These are phyloP conservation scores for Rhinichthys klamathensis DNA, from an alignment of 2,113 vertebrate genomes.

Conservation along the genomic window DNA sequence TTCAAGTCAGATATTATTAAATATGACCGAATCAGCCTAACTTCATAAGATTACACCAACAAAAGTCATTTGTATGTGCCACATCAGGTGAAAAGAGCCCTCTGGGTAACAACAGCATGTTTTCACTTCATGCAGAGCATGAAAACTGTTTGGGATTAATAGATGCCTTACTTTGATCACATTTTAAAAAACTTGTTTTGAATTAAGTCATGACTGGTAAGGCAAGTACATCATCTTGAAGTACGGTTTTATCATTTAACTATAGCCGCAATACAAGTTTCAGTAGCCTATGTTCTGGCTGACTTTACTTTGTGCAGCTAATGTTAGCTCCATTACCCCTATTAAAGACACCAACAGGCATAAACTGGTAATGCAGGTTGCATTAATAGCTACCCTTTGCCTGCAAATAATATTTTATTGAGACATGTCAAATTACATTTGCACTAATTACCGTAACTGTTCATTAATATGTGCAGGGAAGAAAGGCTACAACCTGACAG, in stretches of 20 bases:
- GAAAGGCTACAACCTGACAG: constrained; percentile 14
- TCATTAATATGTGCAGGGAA: constrained; percentile 11
- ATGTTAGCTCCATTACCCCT: constrained; percentile 5
- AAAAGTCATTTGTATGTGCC: neutral
- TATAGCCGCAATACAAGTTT: neutral
- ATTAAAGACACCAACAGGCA: constrained; percentile 22
- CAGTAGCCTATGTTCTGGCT: neutral
- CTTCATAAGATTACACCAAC: neutral
- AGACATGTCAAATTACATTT: constrained; percentile 32
- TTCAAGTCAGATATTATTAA: neutral
- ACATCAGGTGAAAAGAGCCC: neutral
- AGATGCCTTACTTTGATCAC: neutral
- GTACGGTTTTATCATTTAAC: neutral
- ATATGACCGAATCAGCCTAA: neutral
- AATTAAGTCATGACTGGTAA: neutral
- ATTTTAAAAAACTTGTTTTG: neutral
- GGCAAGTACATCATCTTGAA: neutral
- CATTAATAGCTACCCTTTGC: constrained; percentile 15
- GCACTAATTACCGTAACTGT: constrained; percentile 25
- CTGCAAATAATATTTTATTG: constrained; percentile 31
- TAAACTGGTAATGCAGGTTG: neutral
- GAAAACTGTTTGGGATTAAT: neutral
- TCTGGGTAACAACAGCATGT: neutral
- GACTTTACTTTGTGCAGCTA: neutral
- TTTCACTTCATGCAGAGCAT: neutral